Evolutionary conservation across 92 coral and sea anemone species (phyloP).

Genomic region (Nematostella vectensis): DNA sequence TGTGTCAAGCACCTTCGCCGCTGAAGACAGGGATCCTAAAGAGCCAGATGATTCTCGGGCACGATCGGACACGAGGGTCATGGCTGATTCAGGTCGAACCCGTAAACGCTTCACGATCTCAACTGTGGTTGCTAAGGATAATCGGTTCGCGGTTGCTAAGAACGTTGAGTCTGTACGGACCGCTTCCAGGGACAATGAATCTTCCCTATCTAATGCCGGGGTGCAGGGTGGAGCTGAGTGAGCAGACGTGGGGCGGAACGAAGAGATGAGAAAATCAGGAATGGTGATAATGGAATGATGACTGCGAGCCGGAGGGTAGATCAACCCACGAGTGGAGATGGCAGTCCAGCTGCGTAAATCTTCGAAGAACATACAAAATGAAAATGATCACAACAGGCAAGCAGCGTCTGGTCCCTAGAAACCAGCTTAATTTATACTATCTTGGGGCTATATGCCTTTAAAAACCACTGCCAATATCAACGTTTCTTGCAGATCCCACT

Average conservation of each 20-base stretch:
- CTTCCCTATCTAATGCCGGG: conserved; percentile 34
- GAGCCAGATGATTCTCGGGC: conserved; percentile 30
- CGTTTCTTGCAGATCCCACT: too few species aligned
- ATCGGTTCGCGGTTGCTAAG: conserved; percentile 7
- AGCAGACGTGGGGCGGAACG: conserved; percentile 65
- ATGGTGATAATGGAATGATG: conserved; percentile 48
- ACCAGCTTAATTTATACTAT: too few species aligned
- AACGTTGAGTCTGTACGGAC: background rate
- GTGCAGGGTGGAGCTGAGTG: conserved; percentile 84
- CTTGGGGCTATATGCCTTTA: too few species aligned
- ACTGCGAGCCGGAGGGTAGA: conserved; percentile 71
- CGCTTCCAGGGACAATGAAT: conserved; percentile 1
- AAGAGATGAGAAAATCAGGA: conserved; percentile 41
- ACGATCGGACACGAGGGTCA: background rate
- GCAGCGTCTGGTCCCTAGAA: too few species aligned
- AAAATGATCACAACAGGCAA: too few species aligned
- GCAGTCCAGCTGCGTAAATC: conserved; percentile 65
- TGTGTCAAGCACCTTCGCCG: conserved; percentile 11
- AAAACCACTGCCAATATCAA: too few species aligned
- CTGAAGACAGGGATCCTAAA: conserved; percentile 52
- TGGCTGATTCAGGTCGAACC: background rate
- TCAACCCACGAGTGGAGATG: conserved; percentile 57
- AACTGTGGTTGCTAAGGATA: background rate
- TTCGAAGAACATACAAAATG: conserved; percentile 9
- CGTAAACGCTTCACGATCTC: background rate